These are phyloP conservation scores for Hydrotaea cyrtoneurina DNA, from an alignment of 2,888 invertebrate species.

Conservation along the genomic window DNA sequence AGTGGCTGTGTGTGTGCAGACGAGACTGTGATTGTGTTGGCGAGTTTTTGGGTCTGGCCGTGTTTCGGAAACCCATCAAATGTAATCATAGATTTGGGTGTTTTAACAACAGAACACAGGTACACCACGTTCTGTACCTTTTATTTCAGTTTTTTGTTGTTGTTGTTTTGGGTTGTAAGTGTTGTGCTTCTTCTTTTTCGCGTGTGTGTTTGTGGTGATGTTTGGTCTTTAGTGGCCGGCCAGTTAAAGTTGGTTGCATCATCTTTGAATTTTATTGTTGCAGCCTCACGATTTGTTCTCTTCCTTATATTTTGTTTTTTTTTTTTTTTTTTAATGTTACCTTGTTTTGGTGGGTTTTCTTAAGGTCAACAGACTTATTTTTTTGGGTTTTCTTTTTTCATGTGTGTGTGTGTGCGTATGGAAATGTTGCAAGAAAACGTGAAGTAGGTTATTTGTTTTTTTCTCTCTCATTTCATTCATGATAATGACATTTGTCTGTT, in stretches of 20 bases:
- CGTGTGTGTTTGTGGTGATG: constrained; percentile 7
- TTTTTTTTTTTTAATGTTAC: background rate
- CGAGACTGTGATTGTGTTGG: background rate
- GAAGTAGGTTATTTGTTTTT: background rate
- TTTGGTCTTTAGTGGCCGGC: background rate
- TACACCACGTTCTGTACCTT: background rate
- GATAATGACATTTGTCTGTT: background rate
- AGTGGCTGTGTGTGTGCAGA: background rate
- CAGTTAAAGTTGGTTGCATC: background rate
- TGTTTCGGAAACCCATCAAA: constrained; percentile 37
- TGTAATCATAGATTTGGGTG: constrained; percentile 40
- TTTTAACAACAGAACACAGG: constrained; percentile 33
- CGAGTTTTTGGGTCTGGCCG: background rate
- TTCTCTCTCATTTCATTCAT: background rate
- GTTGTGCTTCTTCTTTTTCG: background rate
- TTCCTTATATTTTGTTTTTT: no score
- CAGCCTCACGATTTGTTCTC: no score
- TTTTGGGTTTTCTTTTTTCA: background rate
- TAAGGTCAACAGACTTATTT: background rate
- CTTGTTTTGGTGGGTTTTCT: background rate
- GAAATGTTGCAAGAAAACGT: no score
- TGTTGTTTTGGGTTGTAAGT: background rate
- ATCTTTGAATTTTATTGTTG: no score
- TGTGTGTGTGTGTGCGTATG: background rate
- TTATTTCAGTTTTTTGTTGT: background rate